Evolutionary conservation across 2,888 invertebrate genomes (phyloP).

Genomic region (Catotricha subobsoleta): DNA sequence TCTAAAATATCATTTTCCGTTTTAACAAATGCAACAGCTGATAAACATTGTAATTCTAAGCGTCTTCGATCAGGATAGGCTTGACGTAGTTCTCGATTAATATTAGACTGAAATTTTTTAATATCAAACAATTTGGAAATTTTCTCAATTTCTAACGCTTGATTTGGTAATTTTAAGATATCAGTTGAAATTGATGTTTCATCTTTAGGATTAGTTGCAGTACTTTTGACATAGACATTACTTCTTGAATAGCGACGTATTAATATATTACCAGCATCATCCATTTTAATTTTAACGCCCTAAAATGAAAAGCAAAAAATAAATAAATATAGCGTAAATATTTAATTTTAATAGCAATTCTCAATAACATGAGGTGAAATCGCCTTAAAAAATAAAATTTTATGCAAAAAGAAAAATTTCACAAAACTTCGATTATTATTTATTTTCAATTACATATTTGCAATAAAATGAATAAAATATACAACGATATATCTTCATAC

Average conservation of each 20-base stretch:
- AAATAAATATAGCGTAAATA: not conserved
- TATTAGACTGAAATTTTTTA: slow-evolving; percentile 50
- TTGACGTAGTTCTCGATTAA: slow-evolving; percentile 44
- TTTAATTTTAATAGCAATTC: not conserved
- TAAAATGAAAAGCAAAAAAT: slow-evolving; percentile 13
- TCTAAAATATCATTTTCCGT: slow-evolving; percentile 46
- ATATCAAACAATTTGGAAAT: slow-evolving; percentile 39
- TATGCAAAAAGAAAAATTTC: no score
- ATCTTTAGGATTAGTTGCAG: slow-evolving; percentile 29
- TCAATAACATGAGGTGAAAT: no score
- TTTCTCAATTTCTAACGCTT: slow-evolving; percentile 43
- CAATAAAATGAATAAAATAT: no score
- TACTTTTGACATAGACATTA: slow-evolving; percentile 44
- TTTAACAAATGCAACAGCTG: slow-evolving; percentile 52
- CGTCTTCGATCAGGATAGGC: slow-evolving; percentile 48
- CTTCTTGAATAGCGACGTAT: slow-evolving; percentile 49
- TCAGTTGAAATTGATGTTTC: slow-evolving; percentile 50
- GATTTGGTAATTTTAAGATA: slow-evolving; percentile 43
- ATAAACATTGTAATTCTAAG: slow-evolving; percentile 49
- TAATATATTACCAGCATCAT: slow-evolving; percentile 50
- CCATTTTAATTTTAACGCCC: slow-evolving; percentile 55
- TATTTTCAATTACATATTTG: no score
- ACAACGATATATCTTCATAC: no score
- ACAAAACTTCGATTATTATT: no score
- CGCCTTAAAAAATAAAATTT: no score